Base-by-base conservation (phyloP, 2,113 vertebrate genomes). In the Peromyscus californicus region DNA sequence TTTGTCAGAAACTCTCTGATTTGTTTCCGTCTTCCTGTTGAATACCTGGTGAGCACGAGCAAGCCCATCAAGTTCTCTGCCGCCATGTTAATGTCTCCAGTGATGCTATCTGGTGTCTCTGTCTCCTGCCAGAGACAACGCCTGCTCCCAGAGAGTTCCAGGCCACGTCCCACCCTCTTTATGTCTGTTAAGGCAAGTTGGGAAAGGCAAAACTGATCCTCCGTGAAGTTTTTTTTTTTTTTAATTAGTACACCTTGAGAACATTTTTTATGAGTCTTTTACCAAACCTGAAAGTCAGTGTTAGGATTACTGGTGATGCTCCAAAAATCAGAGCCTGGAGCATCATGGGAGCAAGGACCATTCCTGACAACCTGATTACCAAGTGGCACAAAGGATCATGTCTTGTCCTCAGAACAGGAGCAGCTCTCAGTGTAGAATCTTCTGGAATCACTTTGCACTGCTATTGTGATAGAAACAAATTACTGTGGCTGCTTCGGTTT, bases 31-130 rank as follows among this genome's bases (percentile, higher is more conserved):
- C 78, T 63, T 69, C 29, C 91, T 11, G 2, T 21, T 0, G 4
- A 61, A 74, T 33, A 61, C 26, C 17, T 7, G 10, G 92, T 89
- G 80, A 96, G n/a, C 70, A 72, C 5, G 31, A 70, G 22, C n/a
- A 19, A 29, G 59, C 10, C 36, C 6, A 3, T 17, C 10, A 19
- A 85, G n/a, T 45, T 85, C 85, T 57, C 67, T 94, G 89, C 96
- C 4, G 2, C 93, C 86, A 29, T 79, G 91, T 91, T 91, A 91
- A 67, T 84, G 5, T 86, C 89, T 94, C 26, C 1, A 2, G 8
- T 24, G 96, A 97, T 97, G 93, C 94, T 96, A 97, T 98, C 98
- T 90, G 74, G 4, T 48, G 63, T 65, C 54, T 84, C 61, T 12
- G 17, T 90, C 87, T 90, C 72, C 36, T 92, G 94, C 96, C 96